A percentile compares a stretch with the other conserved stretches of the same genome.
Evolutionary conservation across 2,797 vertebrate species (phyloP).

Genomic region (Scolopax bukidnonensis): DNA sequence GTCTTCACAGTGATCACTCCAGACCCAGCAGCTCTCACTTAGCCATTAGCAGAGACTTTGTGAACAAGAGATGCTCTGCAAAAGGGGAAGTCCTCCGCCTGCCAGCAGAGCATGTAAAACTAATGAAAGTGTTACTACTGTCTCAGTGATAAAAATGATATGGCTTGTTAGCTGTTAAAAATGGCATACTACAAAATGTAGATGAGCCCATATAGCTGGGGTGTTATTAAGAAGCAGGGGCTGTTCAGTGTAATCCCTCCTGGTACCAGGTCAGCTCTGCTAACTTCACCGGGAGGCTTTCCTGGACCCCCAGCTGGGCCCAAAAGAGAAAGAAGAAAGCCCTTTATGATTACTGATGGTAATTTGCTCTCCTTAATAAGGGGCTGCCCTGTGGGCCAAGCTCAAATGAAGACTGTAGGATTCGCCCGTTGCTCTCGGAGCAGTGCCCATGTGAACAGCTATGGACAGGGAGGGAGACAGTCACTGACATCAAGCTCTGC

Average conservation of each 20-base stretch:
- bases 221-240: neutral
- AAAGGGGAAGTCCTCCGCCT: neutral
- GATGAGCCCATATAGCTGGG: neutral
- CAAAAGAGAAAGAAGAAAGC: neutral
- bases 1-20: neutral
- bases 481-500: neutral
- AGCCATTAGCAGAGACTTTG: neutral
- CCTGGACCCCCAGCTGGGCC: neutral
- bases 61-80: neutral
- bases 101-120: neutral
- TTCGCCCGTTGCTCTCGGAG: neutral
- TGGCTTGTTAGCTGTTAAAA: constrained; percentile 44
- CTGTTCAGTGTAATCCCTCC: neutral
- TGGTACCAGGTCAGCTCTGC: neutral
- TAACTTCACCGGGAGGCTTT: neutral
- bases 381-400: neutral
- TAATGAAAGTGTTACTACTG: constrained; percentile 36
- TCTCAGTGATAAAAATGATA: constrained; percentile 28
- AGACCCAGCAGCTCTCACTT: neutral
- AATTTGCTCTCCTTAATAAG: neutral
- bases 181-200: neutral
- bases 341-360: no score
- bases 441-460: fast-evolving
- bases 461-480: fast-evolving
- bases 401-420: neutral